Evolutionary conservation across 2,113 vertebrate species (phyloP).

Genomic region (Zosterops borbonicus): DNA sequence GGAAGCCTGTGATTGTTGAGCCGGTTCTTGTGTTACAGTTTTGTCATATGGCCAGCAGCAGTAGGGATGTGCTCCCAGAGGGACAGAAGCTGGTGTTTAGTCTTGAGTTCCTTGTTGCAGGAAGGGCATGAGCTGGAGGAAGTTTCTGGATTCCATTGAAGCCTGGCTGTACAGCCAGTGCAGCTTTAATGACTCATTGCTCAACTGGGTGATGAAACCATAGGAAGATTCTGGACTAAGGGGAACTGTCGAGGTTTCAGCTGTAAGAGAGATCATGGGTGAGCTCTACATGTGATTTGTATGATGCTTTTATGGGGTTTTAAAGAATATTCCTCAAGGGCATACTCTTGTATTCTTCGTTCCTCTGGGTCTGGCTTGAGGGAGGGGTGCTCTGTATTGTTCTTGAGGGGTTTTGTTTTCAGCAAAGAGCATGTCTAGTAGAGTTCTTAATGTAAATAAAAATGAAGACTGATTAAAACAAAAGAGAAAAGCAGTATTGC

Average conservation of each 20-base stretch:
- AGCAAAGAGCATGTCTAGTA: background rate
- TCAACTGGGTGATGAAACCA: background rate
- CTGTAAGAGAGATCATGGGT: background rate
- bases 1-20: background rate
- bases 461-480: background rate
- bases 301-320: background rate
- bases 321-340: background rate
- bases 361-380: background rate
- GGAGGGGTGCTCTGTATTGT: background rate
- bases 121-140: background rate
- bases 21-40: background rate
- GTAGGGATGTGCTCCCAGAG: background rate
- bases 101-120: background rate
- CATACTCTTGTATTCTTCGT: background rate
- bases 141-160: background rate
- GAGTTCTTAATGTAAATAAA: background rate
- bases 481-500: background rate
- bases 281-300: background rate
- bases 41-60: background rate
- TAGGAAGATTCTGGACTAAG: background rate
- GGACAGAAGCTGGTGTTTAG: background rate
- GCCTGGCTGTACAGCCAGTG: background rate
- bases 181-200: background rate
- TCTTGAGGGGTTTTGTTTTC: background rate
- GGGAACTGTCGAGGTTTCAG: background rate